Evolutionary conservation across 2,113 vertebrate genomes (phyloP).

Genomic region (Sterna hirundo): DNA sequence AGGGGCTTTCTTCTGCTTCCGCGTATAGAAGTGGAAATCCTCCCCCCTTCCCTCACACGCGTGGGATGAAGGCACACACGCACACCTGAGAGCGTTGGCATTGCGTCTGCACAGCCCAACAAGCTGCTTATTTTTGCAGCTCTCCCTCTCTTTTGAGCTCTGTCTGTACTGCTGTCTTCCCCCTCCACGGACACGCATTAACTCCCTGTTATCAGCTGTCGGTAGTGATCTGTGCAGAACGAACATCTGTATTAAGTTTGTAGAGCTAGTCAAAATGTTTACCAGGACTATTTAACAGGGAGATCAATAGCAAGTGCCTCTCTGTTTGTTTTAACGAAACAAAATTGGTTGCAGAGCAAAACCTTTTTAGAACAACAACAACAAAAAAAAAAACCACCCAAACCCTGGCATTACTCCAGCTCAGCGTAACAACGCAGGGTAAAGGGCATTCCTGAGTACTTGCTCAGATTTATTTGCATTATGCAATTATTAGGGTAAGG

Average conservation of each 20-base stretch:
- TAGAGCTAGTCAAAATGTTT: constrained; percentile 69
- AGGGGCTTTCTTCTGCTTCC: background rate
- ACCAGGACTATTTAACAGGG: constrained; percentile 68
- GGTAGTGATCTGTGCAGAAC: background rate
- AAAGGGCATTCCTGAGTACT: constrained; percentile 21
- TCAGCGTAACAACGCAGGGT: background rate
- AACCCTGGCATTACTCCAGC: constrained; percentile 4
- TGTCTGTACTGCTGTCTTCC: background rate
- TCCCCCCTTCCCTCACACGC: background rate
- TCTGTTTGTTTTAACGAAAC: constrained; percentile 67
- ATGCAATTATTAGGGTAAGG: constrained; percentile 14
- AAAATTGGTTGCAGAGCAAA: constrained; percentile 46
- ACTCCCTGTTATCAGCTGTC: background rate
- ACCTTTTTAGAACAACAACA: constrained; percentile 19
- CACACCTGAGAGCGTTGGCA: background rate
- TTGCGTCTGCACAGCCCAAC: background rate
- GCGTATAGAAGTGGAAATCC: background rate
- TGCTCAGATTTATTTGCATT: constrained; percentile 23
- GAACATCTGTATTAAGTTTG: constrained; percentile 69
- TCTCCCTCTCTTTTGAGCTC: background rate
- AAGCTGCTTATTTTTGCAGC: background rate
- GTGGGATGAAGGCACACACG: background rate
- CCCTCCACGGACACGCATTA: background rate
- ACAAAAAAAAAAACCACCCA: background rate
- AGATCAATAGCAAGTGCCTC: constrained; percentile 65